Percentiles rank a stretch among this genome's conserved stretches.
Evolutionary conservation across 2,888 invertebrate genomes (phyloP).

Genomic region (Drosophila stalkeri): DNA sequence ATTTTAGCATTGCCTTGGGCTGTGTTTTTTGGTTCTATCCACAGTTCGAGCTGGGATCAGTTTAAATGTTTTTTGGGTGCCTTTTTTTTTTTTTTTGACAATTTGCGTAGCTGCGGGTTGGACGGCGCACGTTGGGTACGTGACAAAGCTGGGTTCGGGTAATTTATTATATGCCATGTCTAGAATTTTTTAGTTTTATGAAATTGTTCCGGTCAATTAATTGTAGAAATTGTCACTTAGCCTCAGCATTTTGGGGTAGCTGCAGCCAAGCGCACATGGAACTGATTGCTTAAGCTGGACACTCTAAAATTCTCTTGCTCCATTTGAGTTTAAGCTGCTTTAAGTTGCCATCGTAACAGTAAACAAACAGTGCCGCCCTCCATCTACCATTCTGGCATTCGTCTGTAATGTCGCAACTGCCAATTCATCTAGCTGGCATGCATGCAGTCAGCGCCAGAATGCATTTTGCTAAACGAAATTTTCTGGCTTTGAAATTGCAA

Average conservation of each 20-base stretch:
- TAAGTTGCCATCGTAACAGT: constrained; percentile 28
- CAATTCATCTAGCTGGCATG: constrained; percentile 57
- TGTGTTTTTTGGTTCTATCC: constrained; percentile 36
- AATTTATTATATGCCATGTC: constrained; percentile 76
- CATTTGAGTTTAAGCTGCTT: constrained; percentile 18
- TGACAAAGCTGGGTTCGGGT: constrained; percentile 74
- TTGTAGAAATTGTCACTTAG: constrained; percentile 72
- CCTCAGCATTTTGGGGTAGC: constrained; percentile 16
- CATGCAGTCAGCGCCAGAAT: constrained; percentile 51
- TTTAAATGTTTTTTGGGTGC: constrained; percentile 43
- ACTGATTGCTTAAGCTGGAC: constrained; percentile 26
- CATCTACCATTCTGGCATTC: not conserved
- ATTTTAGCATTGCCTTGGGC: constrained; percentile 69
- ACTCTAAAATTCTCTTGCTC: not conserved
- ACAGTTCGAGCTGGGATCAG: constrained; percentile 8
- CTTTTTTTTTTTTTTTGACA: constrained; percentile 68
- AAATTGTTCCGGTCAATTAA: constrained; percentile 84
- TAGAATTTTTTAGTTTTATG: constrained; percentile 76
- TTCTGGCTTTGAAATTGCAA: constrained; percentile 75
- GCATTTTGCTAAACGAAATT: constrained; percentile 74
- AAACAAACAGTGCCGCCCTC: not conserved
- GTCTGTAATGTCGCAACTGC: constrained; percentile 52
- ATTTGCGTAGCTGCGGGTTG: constrained; percentile 37
- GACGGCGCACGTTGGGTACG: constrained; percentile 46
- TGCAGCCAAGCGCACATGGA: not conserved